These are phyloP conservation scores for Pheosia gnoma DNA, from an alignment of 2,888 invertebrate species.

Conservation along the genomic window DNA sequence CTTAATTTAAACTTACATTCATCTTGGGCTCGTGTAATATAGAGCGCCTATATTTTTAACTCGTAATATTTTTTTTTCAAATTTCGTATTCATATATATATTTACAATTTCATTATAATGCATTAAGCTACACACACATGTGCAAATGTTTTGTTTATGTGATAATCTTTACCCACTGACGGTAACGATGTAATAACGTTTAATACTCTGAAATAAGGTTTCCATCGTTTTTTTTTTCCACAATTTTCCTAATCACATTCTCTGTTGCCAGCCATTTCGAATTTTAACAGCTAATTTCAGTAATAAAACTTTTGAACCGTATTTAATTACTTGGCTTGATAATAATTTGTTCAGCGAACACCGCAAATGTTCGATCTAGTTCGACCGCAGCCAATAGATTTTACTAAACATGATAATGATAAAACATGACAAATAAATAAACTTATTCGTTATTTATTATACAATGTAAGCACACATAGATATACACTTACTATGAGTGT, in stretches of 20 bases:
- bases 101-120: no score
- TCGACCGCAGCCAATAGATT: neutral
- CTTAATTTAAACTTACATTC: slow-evolving; percentile 1
- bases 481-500: no score
- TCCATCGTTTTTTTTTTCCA: neutral
- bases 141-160: neutral
- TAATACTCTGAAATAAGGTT: no score
- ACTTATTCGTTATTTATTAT: no score
- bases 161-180: no score
- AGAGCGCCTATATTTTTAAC: neutral
- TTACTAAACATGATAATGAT: no score
- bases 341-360: slow-evolving; percentile 22
- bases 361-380: slow-evolving; percentile 16
- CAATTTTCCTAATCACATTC: neutral
- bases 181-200: no score
- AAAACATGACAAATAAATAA: no score
- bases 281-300: slow-evolving; percentile 18
- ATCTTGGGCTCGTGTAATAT: slow-evolving; percentile 6
- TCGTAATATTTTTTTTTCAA: neutral
- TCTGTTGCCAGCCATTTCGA: slow-evolving; percentile 3
- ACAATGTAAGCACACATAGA: no score
- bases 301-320: slow-evolving; percentile 24
- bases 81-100: neutral
- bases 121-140: neutral
- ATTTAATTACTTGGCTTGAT: slow-evolving; percentile 27